Evolutionary conservation across 1,140 invertebrate genomes (phyloP), one percentile per base, ranked within the genome.

Genomic region (Platorchestia sp.): DNA sequence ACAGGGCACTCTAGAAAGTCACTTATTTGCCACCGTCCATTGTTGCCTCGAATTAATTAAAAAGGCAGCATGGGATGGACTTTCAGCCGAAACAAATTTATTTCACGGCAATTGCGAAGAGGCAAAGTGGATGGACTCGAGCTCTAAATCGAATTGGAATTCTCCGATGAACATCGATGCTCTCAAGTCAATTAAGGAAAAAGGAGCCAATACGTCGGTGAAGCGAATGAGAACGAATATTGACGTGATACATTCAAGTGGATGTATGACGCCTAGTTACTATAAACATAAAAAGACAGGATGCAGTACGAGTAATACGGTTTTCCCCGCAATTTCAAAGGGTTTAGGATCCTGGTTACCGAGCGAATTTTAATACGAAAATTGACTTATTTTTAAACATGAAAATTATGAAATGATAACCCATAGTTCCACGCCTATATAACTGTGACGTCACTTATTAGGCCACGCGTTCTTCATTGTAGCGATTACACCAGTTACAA

Each of bases 41-140:
- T 75, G 59, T 75, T 75, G 59, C 27, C 59, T 75, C 59, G 59
- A 75, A 75, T 75, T 75, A 75, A 75, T 75, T 75, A 75, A 75
- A 75, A 75, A 75, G 59, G 59, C 10, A 75, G 59, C 59, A 75
- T 36, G 59, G 59, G 27, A 75, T 75, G 59, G 59, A 75, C 59
- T 3, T 75, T 75, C 10, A 75, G 59, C 59, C 27, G 1, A 75
- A 75, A 75, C 59, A 75, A 75, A 75, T 75, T 75, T 75, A 75
- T 10, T 75, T 75, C 59, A 75, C 59, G 59, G 59, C 59, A 22
- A 75, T 75, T 75, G 59, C 36, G 59, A 75, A 75, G 59, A 75
- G 59, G 27, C 14, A 75, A 51, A 75, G 14, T 36, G 59, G 59
- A 75, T 36, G 27, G 59, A 36, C 59, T 75, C 10, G 59, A 75